Evolutionary conservation across 2,113 vertebrate genomes (phyloP), one percentile per base, ranked within the genome.

Genomic region (Centropus bengalensis): DNA sequence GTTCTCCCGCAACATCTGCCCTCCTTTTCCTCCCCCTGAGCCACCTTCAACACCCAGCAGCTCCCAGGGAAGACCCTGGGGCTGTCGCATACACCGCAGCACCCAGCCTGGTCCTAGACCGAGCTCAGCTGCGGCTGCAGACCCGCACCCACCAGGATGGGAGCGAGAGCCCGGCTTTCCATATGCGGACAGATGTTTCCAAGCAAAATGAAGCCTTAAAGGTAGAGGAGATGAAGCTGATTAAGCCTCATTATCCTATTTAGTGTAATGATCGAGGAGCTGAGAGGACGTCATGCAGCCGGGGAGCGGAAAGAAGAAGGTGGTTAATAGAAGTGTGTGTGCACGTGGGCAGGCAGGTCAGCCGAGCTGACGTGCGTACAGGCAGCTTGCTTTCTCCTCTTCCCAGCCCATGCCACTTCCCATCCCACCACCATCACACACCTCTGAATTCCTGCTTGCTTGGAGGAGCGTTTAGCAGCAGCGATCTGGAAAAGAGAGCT

Each of bases 221-320:
- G 82, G 55, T 56, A 86, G 68, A 77, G 71, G 79, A 93, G 82
- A 80, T 69, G 56, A 81, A 77, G 88, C 86, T 70, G 42, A 95
- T 94, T 86, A 91, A 90, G 56, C 23, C 88, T 84, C 88, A 71
- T 94, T 92, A 95, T 88, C 76, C 38, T 10, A 36, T 54, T 93
- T 67, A 75, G 79, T 1, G 1, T 33, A 44, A 81, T 9, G 49
- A 83, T 24, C 14, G 3, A 5, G 1, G 47, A 67, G 82, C 16
- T 8, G 6, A 18, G 84, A 56, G 70, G 68, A 69, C 32, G 8
- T 6, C 44, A 69, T 2, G 14, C 47, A 68, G 28, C 44, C 5
- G 0, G 40, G 47, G 20, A 69, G 55, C 0, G 33, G 73, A 45
- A 44, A 28, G 68, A 67, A 22, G 2, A 23, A 27, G 1, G 45